phyloP scores from a whole-genome alignment of 2,888 invertebrate genomes.

The Cryptophagus acutangulus region DNA sequence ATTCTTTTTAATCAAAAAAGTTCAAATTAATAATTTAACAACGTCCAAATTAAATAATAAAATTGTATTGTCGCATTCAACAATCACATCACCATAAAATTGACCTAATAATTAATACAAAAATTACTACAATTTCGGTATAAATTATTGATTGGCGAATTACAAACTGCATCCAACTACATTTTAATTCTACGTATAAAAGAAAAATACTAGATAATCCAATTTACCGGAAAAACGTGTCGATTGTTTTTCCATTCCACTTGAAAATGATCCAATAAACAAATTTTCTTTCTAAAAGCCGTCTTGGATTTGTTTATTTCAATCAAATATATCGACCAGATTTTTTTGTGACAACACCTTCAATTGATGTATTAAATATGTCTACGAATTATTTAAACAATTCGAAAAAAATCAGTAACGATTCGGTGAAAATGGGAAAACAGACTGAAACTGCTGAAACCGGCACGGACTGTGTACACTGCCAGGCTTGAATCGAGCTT shows the following conservation, averaged over 20 bases:
- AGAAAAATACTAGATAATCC: background rate
- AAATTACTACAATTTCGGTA: background rate
- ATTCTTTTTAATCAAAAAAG: background rate
- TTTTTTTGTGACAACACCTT: too few relatives aligned
- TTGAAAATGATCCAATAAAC: background rate
- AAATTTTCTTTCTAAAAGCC: too few relatives aligned
- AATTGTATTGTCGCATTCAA: background rate
- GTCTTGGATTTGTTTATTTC: too few relatives aligned
- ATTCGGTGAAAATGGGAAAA: too few relatives aligned
- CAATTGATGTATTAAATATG: too few relatives aligned
- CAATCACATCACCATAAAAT: background rate
- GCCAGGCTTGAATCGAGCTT: too few relatives aligned
- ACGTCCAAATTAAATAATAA: background rate
- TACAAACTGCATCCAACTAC: background rate
- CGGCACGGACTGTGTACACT: too few relatives aligned
- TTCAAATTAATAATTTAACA: background rate
- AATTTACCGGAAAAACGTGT: constrained; percentile 5
- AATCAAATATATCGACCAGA: too few relatives aligned
- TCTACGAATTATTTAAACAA: too few relatives aligned
- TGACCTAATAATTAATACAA: background rate
- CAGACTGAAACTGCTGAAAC: too few relatives aligned
- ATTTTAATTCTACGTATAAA: background rate
- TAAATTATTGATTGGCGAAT: background rate
- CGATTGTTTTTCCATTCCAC: constrained; percentile 5
- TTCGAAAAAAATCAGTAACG: too few relatives aligned